These are phyloP conservation scores for Turnix velox DNA, from an alignment of 2,113 vertebrate genomes.

Conservation along the genomic window DNA sequence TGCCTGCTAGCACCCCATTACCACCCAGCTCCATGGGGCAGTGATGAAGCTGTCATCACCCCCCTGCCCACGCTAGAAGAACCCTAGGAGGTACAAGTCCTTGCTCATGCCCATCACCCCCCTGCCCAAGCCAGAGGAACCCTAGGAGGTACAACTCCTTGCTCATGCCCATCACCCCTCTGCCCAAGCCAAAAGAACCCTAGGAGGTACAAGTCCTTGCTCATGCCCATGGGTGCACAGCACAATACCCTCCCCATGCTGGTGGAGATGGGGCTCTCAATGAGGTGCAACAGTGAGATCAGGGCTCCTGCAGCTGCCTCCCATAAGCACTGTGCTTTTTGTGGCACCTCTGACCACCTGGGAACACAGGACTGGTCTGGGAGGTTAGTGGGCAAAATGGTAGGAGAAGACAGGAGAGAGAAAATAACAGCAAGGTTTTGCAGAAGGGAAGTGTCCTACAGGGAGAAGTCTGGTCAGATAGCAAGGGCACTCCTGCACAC, in stretches of 20 bases:
- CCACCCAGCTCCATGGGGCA: not conserved
- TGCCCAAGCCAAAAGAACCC: not conserved
- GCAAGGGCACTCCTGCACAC: not conserved
- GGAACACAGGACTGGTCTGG: not conserved
- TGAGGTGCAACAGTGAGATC: not conserved
- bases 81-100: rapidly evolving
- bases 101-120: no score
- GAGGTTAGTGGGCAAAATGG: not conserved
- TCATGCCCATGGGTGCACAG: not conserved
- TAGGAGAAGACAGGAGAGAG: not conserved
- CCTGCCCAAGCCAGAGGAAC: not conserved
- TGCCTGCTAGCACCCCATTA: not conserved
- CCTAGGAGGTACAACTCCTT: rapidly evolving
- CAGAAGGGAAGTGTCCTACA: not conserved
- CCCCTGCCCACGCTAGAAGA: not conserved
- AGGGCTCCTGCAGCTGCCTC: not conserved
- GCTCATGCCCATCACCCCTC: no score
- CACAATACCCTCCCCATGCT: not conserved
- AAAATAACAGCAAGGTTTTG: not conserved
- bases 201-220: rapidly evolving
- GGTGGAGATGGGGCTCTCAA: not conserved
- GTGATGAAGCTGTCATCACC: rapidly evolving
- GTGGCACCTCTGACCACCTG: not conserved
- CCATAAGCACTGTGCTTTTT: rapidly evolving
- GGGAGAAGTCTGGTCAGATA: not conserved